Evolutionary conservation across 2,888 invertebrate species (phyloP).

Genomic region (Itoplectis maculator): DNA sequence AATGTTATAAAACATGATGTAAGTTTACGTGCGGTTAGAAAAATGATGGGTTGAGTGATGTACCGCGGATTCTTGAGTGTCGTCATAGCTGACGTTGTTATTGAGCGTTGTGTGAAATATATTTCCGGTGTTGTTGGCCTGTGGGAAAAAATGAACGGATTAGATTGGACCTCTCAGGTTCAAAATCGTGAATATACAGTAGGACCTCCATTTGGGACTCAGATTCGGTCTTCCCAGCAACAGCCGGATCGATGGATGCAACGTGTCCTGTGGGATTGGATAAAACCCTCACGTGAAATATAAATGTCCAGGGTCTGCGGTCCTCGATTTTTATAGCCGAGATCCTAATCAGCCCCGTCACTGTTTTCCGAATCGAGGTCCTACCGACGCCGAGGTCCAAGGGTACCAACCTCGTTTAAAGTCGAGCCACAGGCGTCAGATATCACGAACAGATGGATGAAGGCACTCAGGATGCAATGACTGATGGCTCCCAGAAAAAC

Average conservation of each 20-base stretch:
- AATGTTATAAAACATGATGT: not conserved
- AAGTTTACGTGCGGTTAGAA: not conserved
- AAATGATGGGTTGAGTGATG: no score
- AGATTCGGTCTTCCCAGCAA: not conserved
- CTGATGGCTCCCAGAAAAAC: not conserved
- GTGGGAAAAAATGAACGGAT: not conserved
- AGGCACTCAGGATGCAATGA: not conserved
- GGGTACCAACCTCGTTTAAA: not conserved
- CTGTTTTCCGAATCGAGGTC: not conserved
- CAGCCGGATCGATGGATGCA: not conserved
- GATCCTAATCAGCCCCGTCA: not conserved
- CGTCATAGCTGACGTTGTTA: not conserved
- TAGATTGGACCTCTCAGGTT: not conserved
- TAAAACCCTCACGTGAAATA: not conserved
- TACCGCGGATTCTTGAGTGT: not conserved
- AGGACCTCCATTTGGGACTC: not conserved
- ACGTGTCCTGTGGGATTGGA: no score
- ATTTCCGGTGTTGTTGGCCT: conserved; percentile 28
- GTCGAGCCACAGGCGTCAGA: conserved; percentile 12
- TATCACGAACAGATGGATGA: not conserved
- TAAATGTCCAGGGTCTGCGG: not conserved
- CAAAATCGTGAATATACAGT: not conserved
- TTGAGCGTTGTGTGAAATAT: conserved; percentile 11
- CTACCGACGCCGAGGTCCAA: not conserved
- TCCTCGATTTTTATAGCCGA: not conserved